These are phyloP conservation scores for Hirudinaria manillensis DNA, from an alignment of 2,888 invertebrate genomes.

Conservation along the genomic window DNA sequence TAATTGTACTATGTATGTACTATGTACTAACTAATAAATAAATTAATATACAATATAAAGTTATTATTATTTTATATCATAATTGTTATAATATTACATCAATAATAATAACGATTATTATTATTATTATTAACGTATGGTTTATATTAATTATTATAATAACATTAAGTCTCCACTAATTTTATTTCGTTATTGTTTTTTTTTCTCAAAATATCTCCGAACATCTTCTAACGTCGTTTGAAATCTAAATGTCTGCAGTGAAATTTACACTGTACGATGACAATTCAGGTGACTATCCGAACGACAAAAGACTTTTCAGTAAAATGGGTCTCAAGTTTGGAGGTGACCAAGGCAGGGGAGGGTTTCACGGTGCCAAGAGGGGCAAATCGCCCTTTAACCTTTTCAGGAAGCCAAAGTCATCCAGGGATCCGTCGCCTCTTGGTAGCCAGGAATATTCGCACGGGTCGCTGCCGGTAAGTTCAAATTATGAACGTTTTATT, in stretches of 20 bases:
- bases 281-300: constrained; percentile 25
- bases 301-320: constrained; percentile 23
- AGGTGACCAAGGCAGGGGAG: constrained; percentile 19
- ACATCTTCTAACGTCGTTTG: neutral
- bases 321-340: constrained; percentile 29
- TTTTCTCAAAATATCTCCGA: neutral
- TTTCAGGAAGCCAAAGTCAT: constrained; percentile 57
- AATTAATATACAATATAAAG: too few species aligned
- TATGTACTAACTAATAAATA: too few species aligned
- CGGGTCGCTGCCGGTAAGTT: constrained; percentile 31
- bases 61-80: constrained; percentile 2
- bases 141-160: neutral
- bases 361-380: constrained; percentile 33
- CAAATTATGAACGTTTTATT: neutral
- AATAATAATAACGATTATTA: neutral
- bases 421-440: constrained; percentile 65
- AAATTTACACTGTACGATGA: too few species aligned
- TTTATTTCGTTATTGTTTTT: neutral
- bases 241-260: neutral
- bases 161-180: neutral
- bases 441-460: constrained; percentile 33
- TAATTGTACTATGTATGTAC: too few species aligned
- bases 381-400: constrained; percentile 66
- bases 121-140: neutral
- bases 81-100: too few species aligned